Evolutionary conservation across 2,888 invertebrate species (phyloP).

Genomic region (Rhogogaster chlorosoma): DNA sequence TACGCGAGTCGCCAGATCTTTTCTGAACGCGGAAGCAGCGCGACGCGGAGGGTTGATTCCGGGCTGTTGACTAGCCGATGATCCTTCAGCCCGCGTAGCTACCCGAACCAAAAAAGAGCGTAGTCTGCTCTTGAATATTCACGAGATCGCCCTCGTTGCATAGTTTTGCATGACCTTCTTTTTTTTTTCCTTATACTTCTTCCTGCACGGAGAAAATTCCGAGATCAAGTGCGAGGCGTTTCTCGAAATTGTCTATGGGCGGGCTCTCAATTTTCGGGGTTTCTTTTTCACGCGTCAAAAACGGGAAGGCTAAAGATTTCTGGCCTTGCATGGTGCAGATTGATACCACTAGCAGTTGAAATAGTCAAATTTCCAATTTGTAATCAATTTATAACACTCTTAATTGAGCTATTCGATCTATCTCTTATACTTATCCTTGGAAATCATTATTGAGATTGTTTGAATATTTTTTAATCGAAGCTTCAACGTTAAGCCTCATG

Average conservation of each 20-base stretch:
- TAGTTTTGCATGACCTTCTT: constrained; percentile 60
- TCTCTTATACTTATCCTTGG: background rate
- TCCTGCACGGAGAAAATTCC: background rate
- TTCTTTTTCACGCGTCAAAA: background rate
- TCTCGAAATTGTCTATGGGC: background rate
- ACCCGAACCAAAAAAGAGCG: constrained; percentile 48
- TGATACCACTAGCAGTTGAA: background rate
- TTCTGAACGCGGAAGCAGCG: background rate
- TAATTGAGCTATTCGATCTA: background rate
- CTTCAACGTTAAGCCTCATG: background rate
- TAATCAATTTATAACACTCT: background rate
- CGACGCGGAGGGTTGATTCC: constrained; percentile 17
- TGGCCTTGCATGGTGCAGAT: background rate
- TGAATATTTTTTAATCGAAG: background rate
- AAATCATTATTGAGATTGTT: background rate
- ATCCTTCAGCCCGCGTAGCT: constrained; percentile 58
- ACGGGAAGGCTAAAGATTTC: background rate
- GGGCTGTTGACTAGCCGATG: constrained; percentile 58
- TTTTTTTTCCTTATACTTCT: background rate
- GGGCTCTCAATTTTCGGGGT: background rate
- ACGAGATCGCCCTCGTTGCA: constrained; percentile 68
- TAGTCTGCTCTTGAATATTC: constrained; percentile 71
- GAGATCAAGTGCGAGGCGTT: background rate
- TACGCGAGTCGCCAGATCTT: background rate
- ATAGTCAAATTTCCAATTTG: background rate